Conservation (phyloP, 1,140 invertebrate species). For the Drosophila lowei region DNA sequence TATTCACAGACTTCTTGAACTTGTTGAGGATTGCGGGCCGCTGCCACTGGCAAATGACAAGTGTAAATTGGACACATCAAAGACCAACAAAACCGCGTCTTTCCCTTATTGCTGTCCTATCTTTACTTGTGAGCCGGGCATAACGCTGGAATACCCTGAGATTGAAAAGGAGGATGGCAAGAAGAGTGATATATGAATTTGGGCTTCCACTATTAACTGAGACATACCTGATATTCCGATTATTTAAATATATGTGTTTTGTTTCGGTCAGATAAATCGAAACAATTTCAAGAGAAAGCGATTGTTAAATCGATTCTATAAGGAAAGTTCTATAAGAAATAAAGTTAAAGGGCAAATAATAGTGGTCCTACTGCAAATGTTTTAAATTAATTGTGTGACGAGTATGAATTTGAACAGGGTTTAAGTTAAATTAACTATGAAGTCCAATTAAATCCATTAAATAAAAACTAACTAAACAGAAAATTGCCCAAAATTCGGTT, state of each 20-base stretch:
- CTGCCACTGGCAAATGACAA: constrained; percentile 92
- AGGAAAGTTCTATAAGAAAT: too few species aligned
- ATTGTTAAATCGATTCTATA: too few species aligned
- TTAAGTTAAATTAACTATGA: not conserved
- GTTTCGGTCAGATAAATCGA: too few species aligned
- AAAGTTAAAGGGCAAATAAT: too few species aligned
- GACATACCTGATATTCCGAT: not conserved
- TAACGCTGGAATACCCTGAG: constrained; percentile 92
- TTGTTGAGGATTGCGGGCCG: constrained; percentile 94
- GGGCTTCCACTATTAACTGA: not conserved
- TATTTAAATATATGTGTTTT: constrained; percentile 16
- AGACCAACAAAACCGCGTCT: constrained; percentile 93
- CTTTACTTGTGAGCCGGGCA: constrained; percentile 93
- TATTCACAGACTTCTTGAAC: constrained; percentile 87
- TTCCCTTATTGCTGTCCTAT: constrained; percentile 93
- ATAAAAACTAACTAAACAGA: too few species aligned
- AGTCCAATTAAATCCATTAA: too few species aligned
- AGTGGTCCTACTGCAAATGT: constrained; percentile 5
- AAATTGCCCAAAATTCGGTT: too few species aligned
- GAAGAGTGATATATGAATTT: constrained; percentile 27
- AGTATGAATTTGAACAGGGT: too few species aligned
- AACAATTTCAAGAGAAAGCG: too few species aligned
- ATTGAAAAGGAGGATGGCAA: constrained; percentile 86
- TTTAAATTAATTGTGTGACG: not conserved
- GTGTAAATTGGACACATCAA: constrained; percentile 92